Conservation (phyloP, 2,888 invertebrate species). For the Caenorhabditis sp. region DNA sequence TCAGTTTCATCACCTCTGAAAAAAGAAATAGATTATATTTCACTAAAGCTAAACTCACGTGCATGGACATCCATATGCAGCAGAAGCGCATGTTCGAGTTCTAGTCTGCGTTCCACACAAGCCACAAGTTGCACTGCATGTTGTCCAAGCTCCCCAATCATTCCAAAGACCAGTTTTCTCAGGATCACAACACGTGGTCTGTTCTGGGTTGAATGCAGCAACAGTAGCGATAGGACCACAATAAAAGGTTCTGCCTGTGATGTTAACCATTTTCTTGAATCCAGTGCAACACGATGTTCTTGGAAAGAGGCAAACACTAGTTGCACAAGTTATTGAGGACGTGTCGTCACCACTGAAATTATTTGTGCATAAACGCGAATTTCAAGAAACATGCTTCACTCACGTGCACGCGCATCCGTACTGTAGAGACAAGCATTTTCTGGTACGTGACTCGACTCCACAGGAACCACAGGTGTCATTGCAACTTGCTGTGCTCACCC, state of each 20-base stretch:
- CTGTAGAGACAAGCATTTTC: slow-evolving; percentile 57
- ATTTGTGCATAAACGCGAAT: background rate
- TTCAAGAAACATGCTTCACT: background rate
- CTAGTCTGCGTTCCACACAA: slow-evolving; percentile 53
- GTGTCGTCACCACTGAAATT: slow-evolving; percentile 45
- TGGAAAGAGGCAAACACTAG: slow-evolving; percentile 58
- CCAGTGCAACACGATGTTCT: slow-evolving; percentile 60
- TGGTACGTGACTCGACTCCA: slow-evolving; percentile 33
- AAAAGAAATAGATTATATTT: background rate
- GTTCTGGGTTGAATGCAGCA: slow-evolving; percentile 26
- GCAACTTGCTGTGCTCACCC: slow-evolving; percentile 46
- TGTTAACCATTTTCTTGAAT: slow-evolving; percentile 30
- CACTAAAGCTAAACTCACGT: background rate
- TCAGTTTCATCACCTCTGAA: slow-evolving; percentile 41
- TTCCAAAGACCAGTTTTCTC: slow-evolving; percentile 59
- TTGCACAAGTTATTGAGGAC: slow-evolving; percentile 28
- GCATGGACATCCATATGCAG: slow-evolving; percentile 58
- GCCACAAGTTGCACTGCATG: slow-evolving; percentile 58
- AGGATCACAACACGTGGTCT: slow-evolving; percentile 56
- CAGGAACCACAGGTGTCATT: slow-evolving; percentile 67
- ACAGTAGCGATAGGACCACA: slow-evolving; percentile 26
- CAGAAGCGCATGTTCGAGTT: slow-evolving; percentile 52
- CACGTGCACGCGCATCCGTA: slow-evolving; percentile 65
- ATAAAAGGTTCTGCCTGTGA: background rate
- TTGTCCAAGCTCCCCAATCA: slow-evolving; percentile 48